Evolutionary conservation across 2,113 vertebrate genomes (phyloP).

Genomic region (Notothenia rossii): DNA sequence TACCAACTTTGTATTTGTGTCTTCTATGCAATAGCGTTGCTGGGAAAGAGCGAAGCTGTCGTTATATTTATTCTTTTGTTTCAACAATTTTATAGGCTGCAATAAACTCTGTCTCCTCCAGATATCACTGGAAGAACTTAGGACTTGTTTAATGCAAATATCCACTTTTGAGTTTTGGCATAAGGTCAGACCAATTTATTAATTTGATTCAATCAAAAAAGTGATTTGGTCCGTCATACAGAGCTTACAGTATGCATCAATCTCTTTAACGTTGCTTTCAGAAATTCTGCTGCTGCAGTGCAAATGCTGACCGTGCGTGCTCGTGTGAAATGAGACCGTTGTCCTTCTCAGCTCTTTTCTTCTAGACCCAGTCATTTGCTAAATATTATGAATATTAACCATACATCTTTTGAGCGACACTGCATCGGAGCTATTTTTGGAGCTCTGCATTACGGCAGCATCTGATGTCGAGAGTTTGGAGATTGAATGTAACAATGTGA

Average conservation of each 20-base stretch:
- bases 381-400: conserved; percentile 21
- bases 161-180: conserved; percentile 7
- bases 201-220: conserved; percentile 17
- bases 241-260: conserved; percentile 21
- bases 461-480: conserved; percentile 22
- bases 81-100: conserved; percentile 6
- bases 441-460: conserved; percentile 35
- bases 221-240: conserved; percentile 36
- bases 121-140: too few species aligned
- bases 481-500: conserved; percentile 34
- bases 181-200: conserved; percentile 16
- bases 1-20: neutral
- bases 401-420: neutral
- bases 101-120: conserved; percentile 10
- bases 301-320: conserved; percentile 32
- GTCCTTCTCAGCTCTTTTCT: conserved; percentile 24
- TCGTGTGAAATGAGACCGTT: neutral
- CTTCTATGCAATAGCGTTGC: neutral
- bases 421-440: conserved; percentile 15
- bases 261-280: conserved; percentile 41
- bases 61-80: neutral
- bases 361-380: conserved; percentile 28
- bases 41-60: conserved; percentile 10
- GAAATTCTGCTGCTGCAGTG: conserved; percentile 32
- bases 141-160: too few species aligned